phyloP scores from a whole-genome alignment of 2,797 vertebrate species.

The Trachurus trachurus region DNA sequence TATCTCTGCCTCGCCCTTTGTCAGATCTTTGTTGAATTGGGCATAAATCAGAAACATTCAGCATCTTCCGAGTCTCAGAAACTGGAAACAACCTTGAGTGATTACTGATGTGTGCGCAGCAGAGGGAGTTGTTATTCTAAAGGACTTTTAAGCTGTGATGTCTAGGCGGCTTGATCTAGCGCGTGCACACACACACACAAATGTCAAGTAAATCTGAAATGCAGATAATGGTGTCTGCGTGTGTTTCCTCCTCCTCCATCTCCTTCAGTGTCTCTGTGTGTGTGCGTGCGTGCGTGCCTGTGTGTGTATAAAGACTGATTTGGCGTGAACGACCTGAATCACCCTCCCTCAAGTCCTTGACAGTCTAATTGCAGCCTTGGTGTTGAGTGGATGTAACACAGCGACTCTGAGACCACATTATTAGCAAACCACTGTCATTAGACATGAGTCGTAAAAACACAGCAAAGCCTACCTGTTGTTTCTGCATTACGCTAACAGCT shows the following conservation, averaged over 20 bases:
- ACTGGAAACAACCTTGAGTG: background rate
- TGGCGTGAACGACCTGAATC: background rate
- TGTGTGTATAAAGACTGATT: background rate
- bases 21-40: constrained; percentile 9
- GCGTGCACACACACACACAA: background rate
- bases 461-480: constrained; percentile 3
- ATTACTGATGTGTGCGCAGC: background rate
- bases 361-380: constrained; percentile 39
- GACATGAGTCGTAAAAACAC: background rate
- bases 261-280: background rate
- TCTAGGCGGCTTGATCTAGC: background rate
- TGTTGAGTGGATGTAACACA: constrained; percentile 21
- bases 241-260: background rate
- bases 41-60: background rate
- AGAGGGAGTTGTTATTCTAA: too few relatives aligned
- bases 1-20: constrained; percentile 20
- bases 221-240: background rate
- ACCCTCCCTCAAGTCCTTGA: constrained; percentile 10
- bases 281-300: background rate
- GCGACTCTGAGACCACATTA: constrained; percentile 11
- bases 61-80: background rate
- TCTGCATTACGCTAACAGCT: background rate
- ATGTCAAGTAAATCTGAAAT: too few relatives aligned
- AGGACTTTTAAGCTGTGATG: background rate
- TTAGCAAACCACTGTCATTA: constrained; percentile 48